A percentile compares a stretch with the other conserved stretches of the same genome.
Evolutionary conservation across 1,140 invertebrate genomes (phyloP).

Genomic region (Lethocerus indicus): DNA sequence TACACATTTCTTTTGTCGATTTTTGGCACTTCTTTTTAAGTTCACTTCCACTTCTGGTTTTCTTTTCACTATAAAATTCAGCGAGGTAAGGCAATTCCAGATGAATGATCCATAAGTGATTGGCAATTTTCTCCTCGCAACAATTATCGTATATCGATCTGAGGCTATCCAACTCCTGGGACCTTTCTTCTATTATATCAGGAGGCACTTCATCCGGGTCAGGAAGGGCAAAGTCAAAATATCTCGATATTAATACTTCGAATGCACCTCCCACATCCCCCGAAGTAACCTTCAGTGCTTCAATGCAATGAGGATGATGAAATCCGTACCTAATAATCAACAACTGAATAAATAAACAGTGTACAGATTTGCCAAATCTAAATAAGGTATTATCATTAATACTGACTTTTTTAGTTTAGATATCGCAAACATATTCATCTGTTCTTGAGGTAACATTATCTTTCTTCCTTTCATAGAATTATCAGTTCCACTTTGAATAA

Average conservation of each 20-base stretch:
- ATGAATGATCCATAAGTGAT: slow-evolving; percentile 44
- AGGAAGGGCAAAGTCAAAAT: slow-evolving; percentile 32
- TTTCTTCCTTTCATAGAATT: slow-evolving; percentile 39
- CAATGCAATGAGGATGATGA: slow-evolving; percentile 47
- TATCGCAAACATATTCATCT: slow-evolving; percentile 45
- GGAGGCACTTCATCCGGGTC: slow-evolving; percentile 23
- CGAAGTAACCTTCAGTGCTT: slow-evolving; percentile 43
- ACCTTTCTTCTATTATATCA: slow-evolving; percentile 40
- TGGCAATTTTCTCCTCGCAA: slow-evolving; percentile 43
- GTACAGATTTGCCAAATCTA: slow-evolving; percentile 7
- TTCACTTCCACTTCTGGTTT: neutral
- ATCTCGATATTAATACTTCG: slow-evolving; percentile 46
- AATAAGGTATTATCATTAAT: neutral
- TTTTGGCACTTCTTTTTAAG: slow-evolving; percentile 15
- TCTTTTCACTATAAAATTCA: slow-evolving; percentile 25
- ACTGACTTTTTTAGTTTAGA: slow-evolving; percentile 46
- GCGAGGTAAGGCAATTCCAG: slow-evolving; percentile 47
- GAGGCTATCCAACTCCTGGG: slow-evolving; percentile 49
- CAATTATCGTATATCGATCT: slow-evolving; percentile 52
- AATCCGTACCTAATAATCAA: slow-evolving; percentile 42
- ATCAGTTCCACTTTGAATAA: slow-evolving; percentile 48
- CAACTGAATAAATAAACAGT: neutral
- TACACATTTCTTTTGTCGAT: slow-evolving; percentile 41
- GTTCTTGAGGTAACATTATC: slow-evolving; percentile 32
- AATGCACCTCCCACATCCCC: slow-evolving; percentile 45